Evolutionary conservation across 2,113 vertebrate genomes (phyloP).

Genomic region (Rana temporaria): DNA sequence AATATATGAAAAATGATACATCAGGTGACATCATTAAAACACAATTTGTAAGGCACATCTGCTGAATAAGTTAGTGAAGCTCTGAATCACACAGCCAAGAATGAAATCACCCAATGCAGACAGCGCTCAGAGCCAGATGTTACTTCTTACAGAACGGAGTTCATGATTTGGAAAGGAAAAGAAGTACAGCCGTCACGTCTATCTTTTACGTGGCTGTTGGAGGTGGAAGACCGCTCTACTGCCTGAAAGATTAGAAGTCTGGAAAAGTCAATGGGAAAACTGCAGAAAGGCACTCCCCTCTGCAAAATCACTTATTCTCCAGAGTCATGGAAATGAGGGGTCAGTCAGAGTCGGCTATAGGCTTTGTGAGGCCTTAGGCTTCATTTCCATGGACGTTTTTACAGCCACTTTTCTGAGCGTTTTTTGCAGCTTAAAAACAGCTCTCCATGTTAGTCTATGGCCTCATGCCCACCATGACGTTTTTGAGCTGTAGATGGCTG

Average conservation of each 20-base stretch:
- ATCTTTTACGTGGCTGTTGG: slow-evolving; percentile 48
- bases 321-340: too few relatives aligned
- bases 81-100: slow-evolving; percentile 65
- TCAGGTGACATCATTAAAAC: slow-evolving; percentile 40
- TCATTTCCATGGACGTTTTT: too few relatives aligned
- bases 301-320: too few relatives aligned
- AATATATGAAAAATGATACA: slow-evolving; percentile 21
- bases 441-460: too few relatives aligned
- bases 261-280: too few relatives aligned
- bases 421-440: too few relatives aligned
- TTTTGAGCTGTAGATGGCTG: too few relatives aligned
- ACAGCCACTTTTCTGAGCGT: too few relatives aligned
- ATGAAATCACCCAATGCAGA: slow-evolving; percentile 60
- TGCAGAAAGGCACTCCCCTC: too few relatives aligned
- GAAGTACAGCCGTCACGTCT: slow-evolving; percentile 62
- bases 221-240: background rate
- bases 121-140: slow-evolving; percentile 69
- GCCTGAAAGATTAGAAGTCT: background rate
- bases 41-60: slow-evolving; percentile 40
- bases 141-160: slow-evolving; percentile 61
- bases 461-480: too few relatives aligned
- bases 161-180: slow-evolving; percentile 63
- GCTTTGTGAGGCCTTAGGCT: too few relatives aligned
- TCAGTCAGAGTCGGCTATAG: too few relatives aligned
- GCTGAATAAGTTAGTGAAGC: slow-evolving; percentile 41